Percentiles rank a stretch among this genome's conserved stretches.
These are phyloP conservation scores for Oreonectes daqikongensis DNA, from an alignment of 2,797 vertebrate genomes.

Conservation along the genomic window DNA sequence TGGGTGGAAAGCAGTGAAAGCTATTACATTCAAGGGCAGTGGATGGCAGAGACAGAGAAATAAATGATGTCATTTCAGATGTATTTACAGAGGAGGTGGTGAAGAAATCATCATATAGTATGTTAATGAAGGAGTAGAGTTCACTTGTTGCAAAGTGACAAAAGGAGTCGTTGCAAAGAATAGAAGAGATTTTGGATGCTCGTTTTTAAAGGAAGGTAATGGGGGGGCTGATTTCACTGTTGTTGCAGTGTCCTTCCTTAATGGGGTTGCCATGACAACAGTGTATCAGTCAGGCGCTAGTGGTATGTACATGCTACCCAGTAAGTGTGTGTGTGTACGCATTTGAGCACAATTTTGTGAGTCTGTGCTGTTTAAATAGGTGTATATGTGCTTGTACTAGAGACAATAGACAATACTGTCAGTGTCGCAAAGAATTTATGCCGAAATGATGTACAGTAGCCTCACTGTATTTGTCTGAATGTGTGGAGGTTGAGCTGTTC, in stretches of 20 bases:
- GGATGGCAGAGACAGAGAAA: constrained; percentile 59
- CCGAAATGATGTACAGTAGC: neutral
- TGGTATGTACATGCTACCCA: constrained; percentile 60
- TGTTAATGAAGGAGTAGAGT: constrained; percentile 40
- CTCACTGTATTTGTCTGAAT: neutral
- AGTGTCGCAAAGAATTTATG: neutral
- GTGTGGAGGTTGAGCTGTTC: neutral
- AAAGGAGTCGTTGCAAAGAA: constrained; percentile 12
- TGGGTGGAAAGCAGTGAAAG: constrained; percentile 54
- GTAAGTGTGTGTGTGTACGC: constrained; percentile 44
- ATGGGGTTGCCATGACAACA: constrained; percentile 83
- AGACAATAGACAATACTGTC: neutral
- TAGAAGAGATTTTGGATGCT: constrained; percentile 52
- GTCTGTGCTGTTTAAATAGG: constrained; percentile 43
- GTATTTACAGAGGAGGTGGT: constrained; percentile 60
- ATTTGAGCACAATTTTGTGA: constrained; percentile 25
- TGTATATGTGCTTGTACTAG: constrained; percentile 11
- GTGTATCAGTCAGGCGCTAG: constrained; percentile 73
- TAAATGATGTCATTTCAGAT: constrained; percentile 58
- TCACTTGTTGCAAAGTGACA: constrained; percentile 42
- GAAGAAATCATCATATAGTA: constrained; percentile 42
- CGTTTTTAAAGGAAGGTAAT: constrained; percentile 43
- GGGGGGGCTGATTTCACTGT: constrained; percentile 71
- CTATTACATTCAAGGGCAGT: constrained; percentile 50
- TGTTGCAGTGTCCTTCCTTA: constrained; percentile 80